Evolutionary conservation across 2,113 vertebrate genomes (phyloP).

Genomic region (Aphyosemion australe): DNA sequence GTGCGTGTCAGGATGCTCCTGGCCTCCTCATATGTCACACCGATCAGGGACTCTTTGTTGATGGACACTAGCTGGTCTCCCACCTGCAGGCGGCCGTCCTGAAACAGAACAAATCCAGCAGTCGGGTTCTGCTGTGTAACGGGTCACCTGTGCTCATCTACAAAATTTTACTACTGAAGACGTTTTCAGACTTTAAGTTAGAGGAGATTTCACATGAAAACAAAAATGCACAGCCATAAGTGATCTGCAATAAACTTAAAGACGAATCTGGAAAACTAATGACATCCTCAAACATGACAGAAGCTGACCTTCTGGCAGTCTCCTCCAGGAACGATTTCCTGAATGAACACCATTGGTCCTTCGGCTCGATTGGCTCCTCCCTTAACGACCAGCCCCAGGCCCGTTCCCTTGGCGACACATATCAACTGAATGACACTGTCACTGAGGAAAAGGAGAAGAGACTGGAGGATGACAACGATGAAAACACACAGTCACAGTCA

Average conservation of each 20-base stretch:
- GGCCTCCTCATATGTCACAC: slow-evolving; percentile 91
- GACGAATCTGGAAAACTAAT: no score
- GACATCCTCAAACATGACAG: no score
- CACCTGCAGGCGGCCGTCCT: slow-evolving; percentile 91
- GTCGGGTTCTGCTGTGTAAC: not conserved
- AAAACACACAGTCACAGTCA: slow-evolving; percentile 16
- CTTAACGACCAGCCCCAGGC: slow-evolving; percentile 87
- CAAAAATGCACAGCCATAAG: no score
- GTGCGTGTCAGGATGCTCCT: slow-evolving; percentile 84
- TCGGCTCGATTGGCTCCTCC: slow-evolving; percentile 90
- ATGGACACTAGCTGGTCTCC: slow-evolving; percentile 94
- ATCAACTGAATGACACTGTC: slow-evolving; percentile 87
- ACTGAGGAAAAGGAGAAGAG: slow-evolving; percentile 8
- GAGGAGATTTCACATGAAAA: no score
- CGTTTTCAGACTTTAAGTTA: no score
- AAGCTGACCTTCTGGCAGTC: slow-evolving; percentile 89
- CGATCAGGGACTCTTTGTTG: slow-evolving; percentile 93
- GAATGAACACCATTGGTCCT: slow-evolving; percentile 92
- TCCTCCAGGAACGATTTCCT: slow-evolving; percentile 89
- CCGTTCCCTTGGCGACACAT: slow-evolving; percentile 85
- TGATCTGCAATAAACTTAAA: no score
- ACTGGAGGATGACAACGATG: slow-evolving; percentile 20
- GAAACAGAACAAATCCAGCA: slow-evolving; percentile 13
- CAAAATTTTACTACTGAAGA: no score
- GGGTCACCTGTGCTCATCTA: not conserved